phyloP scores from a whole-genome alignment of 2,888 invertebrate genomes.

The Carabus problematicus region DNA sequence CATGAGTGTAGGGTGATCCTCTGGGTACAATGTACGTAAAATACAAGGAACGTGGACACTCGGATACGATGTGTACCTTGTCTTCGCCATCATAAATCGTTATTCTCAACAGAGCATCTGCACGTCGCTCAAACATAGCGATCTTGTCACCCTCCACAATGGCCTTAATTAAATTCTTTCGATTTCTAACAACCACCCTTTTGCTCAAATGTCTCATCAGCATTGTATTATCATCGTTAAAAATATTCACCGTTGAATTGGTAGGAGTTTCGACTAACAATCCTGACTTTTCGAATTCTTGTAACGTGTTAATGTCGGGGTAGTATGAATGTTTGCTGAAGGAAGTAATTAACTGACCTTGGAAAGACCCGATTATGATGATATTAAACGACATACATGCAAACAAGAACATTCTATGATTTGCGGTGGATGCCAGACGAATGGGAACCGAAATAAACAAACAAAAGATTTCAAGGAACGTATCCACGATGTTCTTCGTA shows the following conservation, averaged over 20 bases:
- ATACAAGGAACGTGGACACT: slow-evolving; percentile 59
- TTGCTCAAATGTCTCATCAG: slow-evolving; percentile 31
- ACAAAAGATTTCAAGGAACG: slow-evolving; percentile 26
- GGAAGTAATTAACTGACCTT: slow-evolving; percentile 59
- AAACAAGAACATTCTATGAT: slow-evolving; percentile 51
- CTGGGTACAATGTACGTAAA: slow-evolving; percentile 59
- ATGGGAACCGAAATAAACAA: slow-evolving; percentile 36
- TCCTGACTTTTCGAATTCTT: slow-evolving; percentile 57
- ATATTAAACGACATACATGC: slow-evolving; percentile 56
- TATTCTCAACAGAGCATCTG: slow-evolving; percentile 53
- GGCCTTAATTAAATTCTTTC: slow-evolving; percentile 9
- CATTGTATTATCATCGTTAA: slow-evolving; percentile 49
- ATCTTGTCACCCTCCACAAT: slow-evolving; percentile 43
- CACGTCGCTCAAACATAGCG: slow-evolving; percentile 54
- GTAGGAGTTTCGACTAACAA: slow-evolving; percentile 56
- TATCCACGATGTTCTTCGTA: neutral
- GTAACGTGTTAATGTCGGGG: slow-evolving; percentile 59
- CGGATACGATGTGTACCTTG: slow-evolving; percentile 58
- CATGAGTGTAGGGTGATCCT: slow-evolving; percentile 57
- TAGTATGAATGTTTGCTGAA: slow-evolving; percentile 59
- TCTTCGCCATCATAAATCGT: slow-evolving; percentile 49
- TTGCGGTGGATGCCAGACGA: neutral
- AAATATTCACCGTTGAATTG: slow-evolving; percentile 52
- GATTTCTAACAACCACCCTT: slow-evolving; percentile 10
- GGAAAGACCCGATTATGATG: slow-evolving; percentile 57